Base-by-base conservation (phyloP, 2,797 vertebrate species). In the Neoniphon sammara region DNA sequence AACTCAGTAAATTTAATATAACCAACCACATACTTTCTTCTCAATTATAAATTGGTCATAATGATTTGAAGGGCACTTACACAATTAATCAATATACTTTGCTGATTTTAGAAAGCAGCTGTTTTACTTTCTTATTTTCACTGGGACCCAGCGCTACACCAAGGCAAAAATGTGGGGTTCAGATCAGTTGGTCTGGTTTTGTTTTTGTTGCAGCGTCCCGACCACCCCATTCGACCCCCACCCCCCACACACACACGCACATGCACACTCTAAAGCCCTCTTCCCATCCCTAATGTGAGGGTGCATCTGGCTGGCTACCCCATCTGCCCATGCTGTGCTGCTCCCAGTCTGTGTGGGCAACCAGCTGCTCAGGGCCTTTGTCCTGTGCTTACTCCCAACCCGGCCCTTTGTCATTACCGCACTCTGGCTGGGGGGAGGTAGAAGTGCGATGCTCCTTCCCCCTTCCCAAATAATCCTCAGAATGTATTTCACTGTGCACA, bases 321-420 rank as follows among this genome's bases (percentile, higher is more conserved):
- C 84, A 86, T 92, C 92, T 93, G 91, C 84, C 81, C 85, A 27
- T 77, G 73, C 84, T 75, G 83, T 75, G 77, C 77, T 71, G 61
- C 79, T 91, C 82, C 77, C 78, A 49, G 82, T 85, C 80, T 87
- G 75, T 86, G 77, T 75, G 76, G 87, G 87, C 78, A 86, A 84
- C 88, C 93, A 93, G 91, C 91, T 93, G 91, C 90, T 91, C 83
- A 23, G 65, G 77, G 78, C 85, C 88, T 93, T 94, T 93, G 93
- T 94, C 83, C 83, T 80, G 47, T 50, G 25, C 79, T 88, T 83
- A 81, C 84, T 89, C 82, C 84, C 75, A 86, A 70, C 30, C 23
- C 36, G 65, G 73, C 81, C 80, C 84, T 91, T 91, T 93, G 91
- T 93, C 85, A 81, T 87, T 47, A 80, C 78, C 50, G 55, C 75